A percentile compares a stretch with the other conserved stretches of the same genome.
Evolutionary conservation across 1,140 invertebrate genomes (phyloP).

Genomic region (Tenebrio molitor): DNA sequence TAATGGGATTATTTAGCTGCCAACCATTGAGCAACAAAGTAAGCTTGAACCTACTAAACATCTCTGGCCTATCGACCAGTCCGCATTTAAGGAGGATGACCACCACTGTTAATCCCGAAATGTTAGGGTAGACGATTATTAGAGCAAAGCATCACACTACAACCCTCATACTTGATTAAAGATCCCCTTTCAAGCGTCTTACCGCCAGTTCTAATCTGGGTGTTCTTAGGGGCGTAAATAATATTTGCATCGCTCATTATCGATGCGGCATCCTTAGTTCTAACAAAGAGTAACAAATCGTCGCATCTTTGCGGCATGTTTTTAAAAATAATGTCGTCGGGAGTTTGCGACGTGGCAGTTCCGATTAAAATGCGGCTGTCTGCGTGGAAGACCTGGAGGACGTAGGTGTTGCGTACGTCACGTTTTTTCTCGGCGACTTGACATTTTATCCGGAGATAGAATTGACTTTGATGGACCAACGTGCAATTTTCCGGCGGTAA

Average conservation of each 20-base stretch:
- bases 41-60: too few relatives aligned
- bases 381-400: constrained; percentile 72
- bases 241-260: constrained; percentile 70
- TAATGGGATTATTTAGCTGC: too few relatives aligned
- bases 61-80: too few relatives aligned
- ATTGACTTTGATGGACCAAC: constrained; percentile 67
- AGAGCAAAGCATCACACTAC: constrained; percentile 9
- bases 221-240: constrained; percentile 64
- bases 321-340: constrained; percentile 68
- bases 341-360: constrained; percentile 68
- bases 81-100: background rate
- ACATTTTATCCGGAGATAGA: constrained; percentile 69
- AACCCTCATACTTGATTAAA: background rate
- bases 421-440: constrained; percentile 64
- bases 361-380: constrained; percentile 68
- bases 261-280: constrained; percentile 68
- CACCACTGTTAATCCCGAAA: constrained; percentile 4
- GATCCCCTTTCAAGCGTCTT: constrained; percentile 59
- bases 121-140: background rate
- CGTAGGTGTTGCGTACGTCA: constrained; percentile 66
- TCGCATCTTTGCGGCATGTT: constrained; percentile 67
- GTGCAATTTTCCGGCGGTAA: constrained; percentile 67
- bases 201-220: constrained; percentile 62
- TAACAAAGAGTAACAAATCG: constrained; percentile 69
- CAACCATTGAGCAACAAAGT: too few relatives aligned